These are phyloP conservation scores for Laspeyria flexula DNA, from an alignment of 2,888 invertebrate genomes.

Conservation along the genomic window DNA sequence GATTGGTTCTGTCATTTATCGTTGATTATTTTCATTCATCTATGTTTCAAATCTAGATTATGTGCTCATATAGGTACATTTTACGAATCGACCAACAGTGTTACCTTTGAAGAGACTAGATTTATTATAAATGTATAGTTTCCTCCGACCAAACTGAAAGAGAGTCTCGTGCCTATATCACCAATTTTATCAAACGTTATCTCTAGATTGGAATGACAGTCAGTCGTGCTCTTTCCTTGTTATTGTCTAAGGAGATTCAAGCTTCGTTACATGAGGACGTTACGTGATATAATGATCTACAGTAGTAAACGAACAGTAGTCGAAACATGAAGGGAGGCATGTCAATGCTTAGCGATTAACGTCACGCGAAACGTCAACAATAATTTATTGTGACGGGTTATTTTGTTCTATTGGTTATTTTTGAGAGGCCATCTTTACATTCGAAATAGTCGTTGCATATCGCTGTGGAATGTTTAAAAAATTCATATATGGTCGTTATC, in stretches of 20 bases:
- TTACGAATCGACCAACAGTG: too few relatives aligned
- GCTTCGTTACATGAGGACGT: not conserved
- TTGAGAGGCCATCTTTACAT: too few relatives aligned
- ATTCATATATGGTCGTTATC: too few relatives aligned
- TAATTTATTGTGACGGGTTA: not conserved
- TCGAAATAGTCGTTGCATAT: too few relatives aligned
- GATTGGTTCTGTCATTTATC: not conserved
- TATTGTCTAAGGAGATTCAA: not conserved
- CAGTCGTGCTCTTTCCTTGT: not conserved
- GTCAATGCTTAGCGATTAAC: not conserved
- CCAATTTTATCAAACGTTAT: not conserved
- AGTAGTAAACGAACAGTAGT: not conserved
- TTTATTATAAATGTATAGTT: too few relatives aligned
- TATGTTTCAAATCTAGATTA: not conserved
- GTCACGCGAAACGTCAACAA: not conserved
- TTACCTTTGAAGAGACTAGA: too few relatives aligned
- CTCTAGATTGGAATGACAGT: not conserved
- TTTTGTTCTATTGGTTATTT: too few relatives aligned
- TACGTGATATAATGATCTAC: not conserved
- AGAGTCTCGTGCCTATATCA: not conserved
- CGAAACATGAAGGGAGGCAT: not conserved
- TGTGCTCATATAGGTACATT: too few relatives aligned
- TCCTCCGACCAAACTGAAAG: too few relatives aligned
- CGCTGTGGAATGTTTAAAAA: too few relatives aligned
- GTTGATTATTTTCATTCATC: not conserved